Evolutionary conservation across 2,888 invertebrate genomes (phyloP).

Genomic region (Melinaea marsaeus): DNA sequence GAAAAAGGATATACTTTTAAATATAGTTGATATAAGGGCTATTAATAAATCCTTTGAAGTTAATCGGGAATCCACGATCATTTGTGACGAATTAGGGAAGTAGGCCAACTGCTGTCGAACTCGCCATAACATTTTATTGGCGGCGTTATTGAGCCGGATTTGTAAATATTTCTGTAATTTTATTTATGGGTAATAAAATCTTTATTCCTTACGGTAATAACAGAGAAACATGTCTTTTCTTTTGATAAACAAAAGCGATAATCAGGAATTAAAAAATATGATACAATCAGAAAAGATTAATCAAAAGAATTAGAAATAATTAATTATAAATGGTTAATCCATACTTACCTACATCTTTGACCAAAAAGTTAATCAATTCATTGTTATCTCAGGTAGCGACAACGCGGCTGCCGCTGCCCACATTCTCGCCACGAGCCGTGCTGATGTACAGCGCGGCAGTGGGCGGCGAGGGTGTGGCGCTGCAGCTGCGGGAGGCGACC

Average conservation of each 20-base stretch:
- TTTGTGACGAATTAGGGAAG: conserved; percentile 11
- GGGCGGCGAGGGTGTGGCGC: conserved; percentile 80
- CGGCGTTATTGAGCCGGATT: background rate
- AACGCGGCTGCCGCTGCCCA: conserved; percentile 50
- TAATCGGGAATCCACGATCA: conserved; percentile 8
- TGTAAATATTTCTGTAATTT: background rate
- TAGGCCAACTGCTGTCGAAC: conserved; percentile 11
- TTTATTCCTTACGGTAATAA: background rate
- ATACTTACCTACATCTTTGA: too few species aligned
- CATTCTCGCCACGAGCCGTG: conserved; percentile 80
- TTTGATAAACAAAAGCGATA: too few species aligned
- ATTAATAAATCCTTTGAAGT: conserved; percentile 13
- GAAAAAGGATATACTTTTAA: too few species aligned
- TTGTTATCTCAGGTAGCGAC: conserved; percentile 36
- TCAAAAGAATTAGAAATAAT: too few species aligned
- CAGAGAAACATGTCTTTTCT: too few species aligned
- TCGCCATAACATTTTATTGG: conserved; percentile 5
- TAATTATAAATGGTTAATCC: too few species aligned
- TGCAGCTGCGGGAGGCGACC: conserved; percentile 80
- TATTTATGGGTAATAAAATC: conserved; percentile 1
- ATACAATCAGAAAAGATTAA: too few species aligned
- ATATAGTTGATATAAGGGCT: background rate
- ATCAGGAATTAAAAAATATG: too few species aligned
- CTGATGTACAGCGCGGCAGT: conserved; percentile 84
- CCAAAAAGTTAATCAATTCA: too few species aligned